These are phyloP conservation scores for Hephaestus fuliginosus DNA, from an alignment of 2,797 vertebrate species.

Conservation along the genomic window DNA sequence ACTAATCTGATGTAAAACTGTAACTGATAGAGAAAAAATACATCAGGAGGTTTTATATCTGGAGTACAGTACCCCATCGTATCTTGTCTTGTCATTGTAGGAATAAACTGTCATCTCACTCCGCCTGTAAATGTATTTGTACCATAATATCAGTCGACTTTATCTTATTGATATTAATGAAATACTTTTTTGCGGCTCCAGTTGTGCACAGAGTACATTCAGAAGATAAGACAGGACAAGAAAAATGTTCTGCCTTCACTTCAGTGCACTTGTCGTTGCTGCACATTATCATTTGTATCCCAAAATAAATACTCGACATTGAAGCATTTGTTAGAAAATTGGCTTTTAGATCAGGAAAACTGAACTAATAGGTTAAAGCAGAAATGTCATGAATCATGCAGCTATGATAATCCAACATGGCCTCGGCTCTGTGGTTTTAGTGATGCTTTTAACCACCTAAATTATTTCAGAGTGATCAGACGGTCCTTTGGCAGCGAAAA, in stretches of 20 bases:
- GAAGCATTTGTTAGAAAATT: slow-evolving; percentile 12
- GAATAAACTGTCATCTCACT: too few species aligned
- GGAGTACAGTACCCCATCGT: too few species aligned
- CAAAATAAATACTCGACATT: neutral
- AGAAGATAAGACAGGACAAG: neutral
- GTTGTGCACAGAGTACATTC: neutral
- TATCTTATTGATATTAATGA: neutral
- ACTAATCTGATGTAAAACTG: neutral
- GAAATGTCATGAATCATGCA: slow-evolving; percentile 36
- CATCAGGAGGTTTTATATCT: neutral
- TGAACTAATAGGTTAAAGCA: slow-evolving; percentile 19
- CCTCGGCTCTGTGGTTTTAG: slow-evolving; percentile 39
- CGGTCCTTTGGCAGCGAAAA: slow-evolving; percentile 32
- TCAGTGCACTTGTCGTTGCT: too few species aligned
- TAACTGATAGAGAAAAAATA: neutral
- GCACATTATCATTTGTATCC: neutral
- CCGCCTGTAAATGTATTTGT: neutral
- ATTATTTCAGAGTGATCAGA: slow-evolving; percentile 54
- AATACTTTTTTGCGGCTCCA: neutral
- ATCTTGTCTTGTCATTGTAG: too few species aligned
- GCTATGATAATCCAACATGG: slow-evolving; percentile 47
- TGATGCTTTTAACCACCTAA: slow-evolving; percentile 44
- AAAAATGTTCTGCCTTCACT: neutral
- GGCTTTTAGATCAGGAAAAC: slow-evolving; percentile 17
- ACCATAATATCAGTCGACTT: neutral